These are phyloP conservation scores for Nebria brevicollis DNA, from an alignment of 2,888 invertebrate genomes.

Conservation along the genomic window DNA sequence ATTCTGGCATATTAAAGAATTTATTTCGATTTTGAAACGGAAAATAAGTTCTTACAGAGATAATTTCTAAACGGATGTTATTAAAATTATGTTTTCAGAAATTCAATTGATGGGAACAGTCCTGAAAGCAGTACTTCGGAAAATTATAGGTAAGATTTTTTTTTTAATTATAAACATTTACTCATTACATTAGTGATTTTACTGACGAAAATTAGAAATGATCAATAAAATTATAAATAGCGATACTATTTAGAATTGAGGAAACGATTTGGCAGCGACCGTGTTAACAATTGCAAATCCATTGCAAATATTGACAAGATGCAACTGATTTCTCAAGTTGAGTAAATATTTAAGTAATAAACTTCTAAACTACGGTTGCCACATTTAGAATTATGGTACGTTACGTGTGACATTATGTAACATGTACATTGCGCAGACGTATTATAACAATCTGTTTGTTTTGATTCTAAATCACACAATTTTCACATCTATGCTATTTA, in stretches of 20 bases:
- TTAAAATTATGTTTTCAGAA: neutral
- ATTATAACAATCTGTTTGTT: slow-evolving; percentile 47
- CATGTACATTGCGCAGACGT: slow-evolving; percentile 29
- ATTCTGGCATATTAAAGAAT: no score
- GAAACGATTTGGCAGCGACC: no score
- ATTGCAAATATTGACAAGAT: no score
- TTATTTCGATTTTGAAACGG: no score
- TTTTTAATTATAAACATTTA: neutral
- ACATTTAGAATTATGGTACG: neutral
- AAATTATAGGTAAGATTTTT: neutral
- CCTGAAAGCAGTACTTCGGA: neutral
- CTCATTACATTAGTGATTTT: no score
- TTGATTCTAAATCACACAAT: slow-evolving; percentile 39
- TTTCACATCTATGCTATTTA: slow-evolving; percentile 25
- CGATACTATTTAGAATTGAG: no score
- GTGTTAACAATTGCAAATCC: no score
- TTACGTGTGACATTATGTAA: neutral
- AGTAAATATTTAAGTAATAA: neutral
- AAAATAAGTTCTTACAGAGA: neutral
- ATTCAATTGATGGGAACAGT: neutral
- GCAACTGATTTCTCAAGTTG: neutral
- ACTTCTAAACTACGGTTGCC: neutral
- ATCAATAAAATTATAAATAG: no score
- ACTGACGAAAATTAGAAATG: no score
- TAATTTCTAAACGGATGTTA: neutral